Conservation (phyloP, 2,888 invertebrate genomes). For the Linnaemya vulpina region DNA sequence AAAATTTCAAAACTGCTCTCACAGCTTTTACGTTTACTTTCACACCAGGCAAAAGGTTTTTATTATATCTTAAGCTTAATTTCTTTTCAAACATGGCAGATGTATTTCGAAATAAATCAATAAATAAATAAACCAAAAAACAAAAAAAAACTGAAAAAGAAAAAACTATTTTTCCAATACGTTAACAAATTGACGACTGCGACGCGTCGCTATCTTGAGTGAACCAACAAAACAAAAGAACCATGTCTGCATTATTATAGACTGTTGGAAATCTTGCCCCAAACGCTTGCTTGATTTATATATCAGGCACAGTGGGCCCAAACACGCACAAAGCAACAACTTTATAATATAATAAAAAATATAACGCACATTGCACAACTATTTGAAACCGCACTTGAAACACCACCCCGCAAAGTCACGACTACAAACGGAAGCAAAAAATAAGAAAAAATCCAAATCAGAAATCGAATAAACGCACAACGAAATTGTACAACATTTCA, state of each 20-base stretch:
- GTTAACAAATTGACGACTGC: slow-evolving; percentile 21
- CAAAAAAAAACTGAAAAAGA: slow-evolving; percentile 2
- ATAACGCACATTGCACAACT: slow-evolving; percentile 49
- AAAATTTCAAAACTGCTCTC: not conserved
- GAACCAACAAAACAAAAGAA: slow-evolving; percentile 42
- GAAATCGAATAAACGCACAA: slow-evolving; percentile 57
- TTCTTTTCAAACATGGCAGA: slow-evolving; percentile 33
- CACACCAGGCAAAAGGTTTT: slow-evolving; percentile 14
- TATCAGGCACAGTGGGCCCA: slow-evolving; percentile 75
- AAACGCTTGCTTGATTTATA: slow-evolving; percentile 58
- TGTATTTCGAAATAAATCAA: slow-evolving; percentile 23
- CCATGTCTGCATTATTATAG: slow-evolving; percentile 65
- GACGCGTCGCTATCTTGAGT: slow-evolving; percentile 26
- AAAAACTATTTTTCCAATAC: slow-evolving; percentile 1
- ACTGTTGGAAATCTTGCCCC: slow-evolving; percentile 50
- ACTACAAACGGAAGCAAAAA: not conserved
- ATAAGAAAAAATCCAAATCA: not conserved
- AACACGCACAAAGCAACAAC: slow-evolving; percentile 65
- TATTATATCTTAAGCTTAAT: not conserved
- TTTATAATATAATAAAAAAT: slow-evolving; percentile 10
- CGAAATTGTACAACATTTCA: slow-evolving; percentile 32
- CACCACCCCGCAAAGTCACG: not conserved
- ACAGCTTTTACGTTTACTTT: slow-evolving; percentile 11
- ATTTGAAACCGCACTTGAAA: slow-evolving; percentile 22
- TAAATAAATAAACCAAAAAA: slow-evolving; percentile 35